Conservation (phyloP, 2,113 vertebrate genomes). For the Circaetus gallicus region DNA sequence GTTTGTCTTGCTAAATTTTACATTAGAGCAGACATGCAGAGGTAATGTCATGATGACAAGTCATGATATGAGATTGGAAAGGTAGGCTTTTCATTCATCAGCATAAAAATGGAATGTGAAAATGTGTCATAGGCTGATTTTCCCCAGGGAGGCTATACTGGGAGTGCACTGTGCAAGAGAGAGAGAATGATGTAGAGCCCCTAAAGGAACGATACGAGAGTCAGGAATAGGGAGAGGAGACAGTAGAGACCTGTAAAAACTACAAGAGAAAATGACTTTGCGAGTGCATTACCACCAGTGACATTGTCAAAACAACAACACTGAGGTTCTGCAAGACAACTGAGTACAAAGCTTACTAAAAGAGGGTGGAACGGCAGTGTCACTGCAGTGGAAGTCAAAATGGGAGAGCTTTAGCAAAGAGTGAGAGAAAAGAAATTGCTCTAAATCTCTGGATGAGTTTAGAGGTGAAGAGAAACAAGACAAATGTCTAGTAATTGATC, state of each 20-base stretch:
- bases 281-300: not conserved
- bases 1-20: not conserved
- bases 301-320: slow-evolving; percentile 15
- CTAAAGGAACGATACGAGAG: not conserved
- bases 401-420: not conserved
- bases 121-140: not conserved
- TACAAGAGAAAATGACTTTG: not conserved
- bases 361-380: not conserved
- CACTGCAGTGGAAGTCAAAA: not conserved
- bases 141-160: not conserved
- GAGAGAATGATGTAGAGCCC: not conserved
- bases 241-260: not conserved
- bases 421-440: not conserved
- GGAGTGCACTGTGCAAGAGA: not conserved
- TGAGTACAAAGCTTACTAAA: not conserved
- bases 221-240: not conserved
- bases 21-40: not conserved
- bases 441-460: not conserved
- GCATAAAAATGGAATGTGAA: not conserved
- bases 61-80: not conserved
- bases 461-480: not conserved
- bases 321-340: not conserved
- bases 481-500: not conserved
- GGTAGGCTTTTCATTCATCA: not conserved
- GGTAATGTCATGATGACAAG: not conserved